Percentiles rank a stretch among this genome's conserved stretches.
Evolutionary conservation across 2,113 vertebrate species (phyloP).

Genomic region (Tyto alba): DNA sequence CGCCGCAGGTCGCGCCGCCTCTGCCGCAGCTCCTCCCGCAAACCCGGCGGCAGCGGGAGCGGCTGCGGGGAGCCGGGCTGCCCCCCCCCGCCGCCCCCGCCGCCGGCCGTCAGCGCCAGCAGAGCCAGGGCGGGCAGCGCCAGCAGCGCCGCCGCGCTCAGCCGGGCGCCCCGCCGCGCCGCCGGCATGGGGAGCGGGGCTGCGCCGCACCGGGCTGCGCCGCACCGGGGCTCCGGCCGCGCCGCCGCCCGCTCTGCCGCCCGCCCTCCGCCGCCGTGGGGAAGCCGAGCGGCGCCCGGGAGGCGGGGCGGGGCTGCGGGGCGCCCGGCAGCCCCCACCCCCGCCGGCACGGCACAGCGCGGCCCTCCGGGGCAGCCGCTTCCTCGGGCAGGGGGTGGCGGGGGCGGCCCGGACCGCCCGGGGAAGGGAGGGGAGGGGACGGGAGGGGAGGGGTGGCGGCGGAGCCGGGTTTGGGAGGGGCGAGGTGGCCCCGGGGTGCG

Average conservation of each 20-base stretch:
- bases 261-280: neutral
- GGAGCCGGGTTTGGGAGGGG: neutral
- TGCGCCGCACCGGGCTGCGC: neutral
- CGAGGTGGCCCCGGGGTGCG: neutral
- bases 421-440: neutral
- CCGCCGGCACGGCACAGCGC: neutral
- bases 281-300: neutral
- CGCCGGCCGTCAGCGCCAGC: neutral
- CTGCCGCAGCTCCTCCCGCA: neutral
- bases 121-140: neutral
- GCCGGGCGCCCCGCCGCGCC: neutral
- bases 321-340: neutral
- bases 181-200: neutral
- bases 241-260: neutral
- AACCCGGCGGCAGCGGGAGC: neutral
- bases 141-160: neutral
- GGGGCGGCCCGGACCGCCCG: neutral
- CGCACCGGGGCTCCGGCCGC: too few species aligned
- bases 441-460: neutral
- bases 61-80: neutral
- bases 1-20: neutral
- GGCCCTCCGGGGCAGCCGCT: neutral
- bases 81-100: neutral
- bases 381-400: too few species aligned
- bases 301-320: neutral